These are phyloP conservation scores for Brachyopa scutellaris DNA, from an alignment of 2,888 invertebrate genomes.

Conservation along the genomic window DNA sequence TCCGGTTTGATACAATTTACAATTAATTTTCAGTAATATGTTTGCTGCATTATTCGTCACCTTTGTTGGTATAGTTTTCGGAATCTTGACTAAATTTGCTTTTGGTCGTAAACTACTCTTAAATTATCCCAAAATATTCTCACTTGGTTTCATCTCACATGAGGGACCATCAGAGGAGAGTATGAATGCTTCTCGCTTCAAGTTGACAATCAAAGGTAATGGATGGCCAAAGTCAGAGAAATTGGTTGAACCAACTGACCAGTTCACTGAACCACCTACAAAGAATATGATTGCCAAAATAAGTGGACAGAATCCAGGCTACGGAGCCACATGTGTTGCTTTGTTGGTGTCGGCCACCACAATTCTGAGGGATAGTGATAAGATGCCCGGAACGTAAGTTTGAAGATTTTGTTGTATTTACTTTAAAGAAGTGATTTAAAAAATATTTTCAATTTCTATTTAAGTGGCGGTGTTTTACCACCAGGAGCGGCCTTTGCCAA, in stretches of 20 bases:
- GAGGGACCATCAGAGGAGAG: conserved; percentile 86
- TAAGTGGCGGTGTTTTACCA: conserved; percentile 92
- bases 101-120: conserved; percentile 86
- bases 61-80: conserved; percentile 85
- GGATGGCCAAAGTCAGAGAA: conserved; percentile 89
- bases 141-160: conserved; percentile 86
- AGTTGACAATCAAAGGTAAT: conserved; percentile 87
- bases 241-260: conserved; percentile 83
- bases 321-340: conserved; percentile 90
- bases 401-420: not conserved
- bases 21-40: conserved; percentile 81
- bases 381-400: conserved; percentile 89
- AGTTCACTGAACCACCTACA: conserved; percentile 83
- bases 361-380: conserved; percentile 88
- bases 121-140: conserved; percentile 88
- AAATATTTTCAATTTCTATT: too few relatives aligned
- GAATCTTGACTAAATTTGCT: conserved; percentile 84
- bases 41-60: conserved; percentile 82
- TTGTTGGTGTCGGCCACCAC: conserved; percentile 89
- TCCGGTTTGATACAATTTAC: conserved; percentile 1
- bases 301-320: conserved; percentile 84
- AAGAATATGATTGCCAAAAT: conserved; percentile 87
- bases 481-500: conserved; percentile 93
- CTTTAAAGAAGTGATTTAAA: too few relatives aligned
- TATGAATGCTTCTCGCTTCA: conserved; percentile 85